Evolutionary conservation across 2,797 vertebrate species (phyloP).

Genomic region (Pseudocheirus occidentalis): DNA sequence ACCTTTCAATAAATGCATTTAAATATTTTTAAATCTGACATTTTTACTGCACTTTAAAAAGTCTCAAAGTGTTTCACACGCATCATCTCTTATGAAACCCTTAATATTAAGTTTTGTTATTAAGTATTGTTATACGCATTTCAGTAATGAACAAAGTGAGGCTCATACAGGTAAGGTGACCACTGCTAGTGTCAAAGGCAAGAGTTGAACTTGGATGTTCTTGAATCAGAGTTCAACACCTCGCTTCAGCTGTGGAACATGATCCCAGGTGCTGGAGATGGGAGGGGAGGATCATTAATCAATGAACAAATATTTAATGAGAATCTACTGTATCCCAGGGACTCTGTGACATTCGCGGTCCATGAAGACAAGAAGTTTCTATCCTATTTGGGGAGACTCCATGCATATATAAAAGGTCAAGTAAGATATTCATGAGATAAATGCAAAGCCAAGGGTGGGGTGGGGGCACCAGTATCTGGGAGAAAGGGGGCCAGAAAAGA

Average conservation of each 20-base stretch:
- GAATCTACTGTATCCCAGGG: neutral
- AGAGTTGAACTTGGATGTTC: neutral
- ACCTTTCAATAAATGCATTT: constrained; percentile 26
- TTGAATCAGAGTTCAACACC: neutral
- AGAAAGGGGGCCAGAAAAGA: neutral
- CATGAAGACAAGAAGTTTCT: neutral
- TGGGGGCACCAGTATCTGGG: neutral
- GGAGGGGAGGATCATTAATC: neutral
- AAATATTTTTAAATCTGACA: neutral
- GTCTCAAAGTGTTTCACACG: neutral
- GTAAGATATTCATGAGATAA: neutral
- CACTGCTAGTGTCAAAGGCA: neutral
- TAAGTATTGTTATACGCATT: neutral
- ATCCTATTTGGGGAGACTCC: neutral
- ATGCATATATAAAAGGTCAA: neutral
- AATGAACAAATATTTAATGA: neutral
- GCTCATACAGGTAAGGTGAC: neutral
- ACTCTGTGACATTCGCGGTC: neutral
- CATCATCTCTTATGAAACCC: neutral
- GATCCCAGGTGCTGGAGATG: neutral
- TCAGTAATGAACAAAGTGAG: neutral
- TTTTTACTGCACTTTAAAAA: neutral
- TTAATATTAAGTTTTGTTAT: neutral
- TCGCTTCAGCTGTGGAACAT: neutral
- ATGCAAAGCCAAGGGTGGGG: neutral